These are phyloP conservation scores for Andrena cerasifolii DNA, from an alignment of 1,140 invertebrate species.

Conservation along the genomic window DNA sequence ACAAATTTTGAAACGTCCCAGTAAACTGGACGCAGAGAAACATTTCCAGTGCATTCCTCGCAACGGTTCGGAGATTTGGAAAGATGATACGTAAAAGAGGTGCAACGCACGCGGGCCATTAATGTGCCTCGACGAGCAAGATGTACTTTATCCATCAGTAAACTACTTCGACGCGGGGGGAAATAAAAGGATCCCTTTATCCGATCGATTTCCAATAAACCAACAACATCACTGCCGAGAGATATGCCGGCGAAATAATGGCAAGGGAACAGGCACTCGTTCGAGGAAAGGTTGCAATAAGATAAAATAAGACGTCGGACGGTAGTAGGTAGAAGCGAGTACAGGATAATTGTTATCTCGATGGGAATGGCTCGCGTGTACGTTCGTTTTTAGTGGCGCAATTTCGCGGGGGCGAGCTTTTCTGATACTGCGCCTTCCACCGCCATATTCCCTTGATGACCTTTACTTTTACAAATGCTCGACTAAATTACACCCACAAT, in stretches of 20 bases:
- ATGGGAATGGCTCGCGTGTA: constrained; percentile 20
- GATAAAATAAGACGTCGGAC: constrained; percentile 8
- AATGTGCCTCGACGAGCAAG: background rate
- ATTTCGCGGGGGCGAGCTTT: constrained; percentile 13
- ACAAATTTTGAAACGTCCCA: too few relatives aligned
- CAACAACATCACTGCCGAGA: background rate
- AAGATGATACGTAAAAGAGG: background rate
- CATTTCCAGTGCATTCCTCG: too few relatives aligned
- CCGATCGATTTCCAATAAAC: constrained; percentile 28
- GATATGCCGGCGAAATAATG: constrained; percentile 18
- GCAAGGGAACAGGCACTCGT: background rate
- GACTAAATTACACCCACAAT: constrained; percentile 22
- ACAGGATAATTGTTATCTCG: constrained; percentile 40
- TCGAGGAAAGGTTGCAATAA: background rate
- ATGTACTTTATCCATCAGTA: background rate
- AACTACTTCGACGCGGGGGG: background rate
- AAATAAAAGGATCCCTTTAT: constrained; percentile 7
- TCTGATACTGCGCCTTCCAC: background rate
- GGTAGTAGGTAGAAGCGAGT: background rate
- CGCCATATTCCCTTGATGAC: constrained; percentile 37
- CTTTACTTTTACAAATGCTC: constrained; percentile 29
- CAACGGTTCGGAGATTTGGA: too few relatives aligned
- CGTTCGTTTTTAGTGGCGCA: constrained; percentile 33
- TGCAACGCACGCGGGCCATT: background rate
- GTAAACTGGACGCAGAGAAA: too few relatives aligned